Base-by-base conservation (phyloP, 2,888 invertebrate genomes). In the Chrysina gloriosa region DNA sequence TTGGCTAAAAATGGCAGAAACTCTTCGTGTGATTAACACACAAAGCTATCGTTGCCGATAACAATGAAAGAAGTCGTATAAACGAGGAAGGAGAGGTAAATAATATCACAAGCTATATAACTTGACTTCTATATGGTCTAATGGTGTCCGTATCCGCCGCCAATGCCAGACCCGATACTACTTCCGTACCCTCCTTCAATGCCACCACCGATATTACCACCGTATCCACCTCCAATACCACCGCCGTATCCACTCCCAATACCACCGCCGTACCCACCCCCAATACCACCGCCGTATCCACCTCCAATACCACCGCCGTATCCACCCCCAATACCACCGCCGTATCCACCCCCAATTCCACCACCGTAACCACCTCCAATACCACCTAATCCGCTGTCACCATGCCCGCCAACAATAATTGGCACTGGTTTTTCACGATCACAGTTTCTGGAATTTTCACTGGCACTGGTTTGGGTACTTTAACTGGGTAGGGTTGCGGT, bases 301-400 rank as follows among this genome's bases (percentile, higher is more conserved):
- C 21, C 21, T 7, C 52, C 71, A 65, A 64, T 34, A 42, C 73
- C 69, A 1, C 19, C 21, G 19, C 47, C 47, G 11, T 45, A 45
- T 45, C 45, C 45, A 6, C 45, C 45, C 3, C 7, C 11, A 3
- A 54, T 27, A 27, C 11, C 11, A 50, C 50, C 11, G 29, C 72
- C 72, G 3, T 58, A 65, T 14, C 76, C 77, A 58, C 73, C 73
- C 47, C 39, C 67, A 54, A 71, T 66, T 36, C 74, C 75, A 23
- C 63, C 21, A 3, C 42, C 54, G 2, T 14, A 36, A 19, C 25
- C 70, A 11, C 27, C 50, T 29, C 50, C 50, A 5, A 2, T 14
- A 11, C 14, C 50, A 7, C 50, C 50, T 5, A 36, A 14, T 11
- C 56, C 71, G 66, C 67, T 45, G 39, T 74, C 70, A 14, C 27